Evolutionary conservation across 2,113 vertebrate genomes (phyloP), one percentile per base, ranked within the genome.

Genomic region (Heptranchias perlo): DNA sequence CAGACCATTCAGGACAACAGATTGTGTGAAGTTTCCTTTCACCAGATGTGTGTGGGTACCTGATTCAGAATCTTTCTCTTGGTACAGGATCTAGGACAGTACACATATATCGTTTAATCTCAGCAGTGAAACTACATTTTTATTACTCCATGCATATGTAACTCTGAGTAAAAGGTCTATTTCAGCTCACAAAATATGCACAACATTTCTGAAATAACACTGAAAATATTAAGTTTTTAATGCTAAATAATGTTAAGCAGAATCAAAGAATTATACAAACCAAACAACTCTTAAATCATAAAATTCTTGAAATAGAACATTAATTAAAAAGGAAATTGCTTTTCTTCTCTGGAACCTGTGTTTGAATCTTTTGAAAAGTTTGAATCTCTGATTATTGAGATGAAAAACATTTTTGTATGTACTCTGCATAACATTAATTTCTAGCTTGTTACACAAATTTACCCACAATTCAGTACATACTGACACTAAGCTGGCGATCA

Each of bases 21-120:
- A 98, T 96, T 97, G 97, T 0, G 97, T 98, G 96, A 98, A 97
- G 96, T 99, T 99, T 35, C 99, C 98, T 47, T 98, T 97, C 23
- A 98, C 98, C 7, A 97, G 94, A 0, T 98, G 98, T 96, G 97
- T 98, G 73, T 97, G 97, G 31, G 98, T 97, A 35, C 98, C 98
- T 0, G 96, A 96, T 5, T 98, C 98, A 2, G 97, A 97, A 84
- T 98, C 98, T 96, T 98, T 97, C 96, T 97, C 97, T 87, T 96
- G 97, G 97, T 98, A 99, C 96, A 98, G 97, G 96, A 99, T 97
- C 99, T 99, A 97, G 44, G 44, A 95, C 64, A 95, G 18, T 49
- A 67, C 11, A 73, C 16, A 73, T 18, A 69, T 47, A 21, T 52
- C 31, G 4, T 69, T 95, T 65, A 95, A n/a, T 89, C 25, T 95